These are phyloP conservation scores for Caenorhabditis sinica DNA, from an alignment of 2,888 invertebrate genomes.

Conservation along the genomic window DNA sequence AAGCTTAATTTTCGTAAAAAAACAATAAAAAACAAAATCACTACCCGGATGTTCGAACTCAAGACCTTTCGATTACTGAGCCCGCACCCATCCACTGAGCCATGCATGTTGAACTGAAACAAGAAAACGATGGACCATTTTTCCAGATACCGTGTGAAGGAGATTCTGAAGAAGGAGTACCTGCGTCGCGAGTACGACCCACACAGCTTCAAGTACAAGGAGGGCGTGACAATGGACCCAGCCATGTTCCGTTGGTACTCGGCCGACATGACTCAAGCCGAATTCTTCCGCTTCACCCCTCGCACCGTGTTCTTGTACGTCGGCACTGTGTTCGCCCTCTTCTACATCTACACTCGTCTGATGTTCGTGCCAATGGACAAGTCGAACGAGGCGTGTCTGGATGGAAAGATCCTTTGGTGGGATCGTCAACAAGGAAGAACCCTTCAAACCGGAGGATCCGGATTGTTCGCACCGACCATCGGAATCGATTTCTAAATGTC, in stretches of 20 bases:
- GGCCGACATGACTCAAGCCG: constrained; percentile 83
- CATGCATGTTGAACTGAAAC: too few species aligned
- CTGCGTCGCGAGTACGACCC: constrained; percentile 83
- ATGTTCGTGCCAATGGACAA: constrained; percentile 75
- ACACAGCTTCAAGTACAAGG: constrained; percentile 82
- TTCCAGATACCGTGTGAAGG: constrained; percentile 83
- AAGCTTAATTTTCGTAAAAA: too few species aligned
- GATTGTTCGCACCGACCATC: constrained; percentile 78
- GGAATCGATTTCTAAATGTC: constrained; percentile 78
- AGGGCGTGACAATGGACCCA: constrained; percentile 83
- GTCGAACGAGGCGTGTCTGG: constrained; percentile 77
- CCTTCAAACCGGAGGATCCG: constrained; percentile 78
- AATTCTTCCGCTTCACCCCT: constrained; percentile 83
- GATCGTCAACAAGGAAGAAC: constrained; percentile 80
- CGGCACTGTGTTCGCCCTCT: constrained; percentile 75
- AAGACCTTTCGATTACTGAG: too few species aligned
- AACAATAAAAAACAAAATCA: too few species aligned
- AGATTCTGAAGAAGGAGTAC: constrained; percentile 83
- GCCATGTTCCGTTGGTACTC: constrained; percentile 84
- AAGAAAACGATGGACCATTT: neutral
- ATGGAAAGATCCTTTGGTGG: constrained; percentile 83
- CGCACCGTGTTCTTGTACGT: constrained; percentile 80
- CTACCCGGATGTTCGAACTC: too few species aligned
- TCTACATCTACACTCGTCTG: constrained; percentile 81
- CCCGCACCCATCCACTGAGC: too few species aligned